Evolutionary conservation across 2,113 vertebrate genomes (phyloP).

Genomic region (Macquaria ambigua): DNA sequence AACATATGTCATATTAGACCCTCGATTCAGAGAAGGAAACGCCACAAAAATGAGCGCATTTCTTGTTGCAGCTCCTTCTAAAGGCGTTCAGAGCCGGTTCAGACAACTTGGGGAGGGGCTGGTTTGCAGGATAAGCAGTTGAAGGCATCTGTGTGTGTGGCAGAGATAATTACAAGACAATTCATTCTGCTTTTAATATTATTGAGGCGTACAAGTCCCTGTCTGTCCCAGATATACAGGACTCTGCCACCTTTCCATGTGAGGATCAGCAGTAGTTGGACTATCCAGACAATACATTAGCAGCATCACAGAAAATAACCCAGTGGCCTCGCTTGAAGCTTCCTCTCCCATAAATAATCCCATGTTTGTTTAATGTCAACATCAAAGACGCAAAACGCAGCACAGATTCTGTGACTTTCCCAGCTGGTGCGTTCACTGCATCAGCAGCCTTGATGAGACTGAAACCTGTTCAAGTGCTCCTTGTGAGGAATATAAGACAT

Average conservation of each 20-base stretch:
- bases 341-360: slow-evolving; percentile 13
- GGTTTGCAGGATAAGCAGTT: not conserved
- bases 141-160: not conserved
- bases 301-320: not conserved
- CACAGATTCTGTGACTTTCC: not conserved
- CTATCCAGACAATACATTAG: slow-evolving; percentile 22
- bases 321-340: not conserved
- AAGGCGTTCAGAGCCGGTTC: not conserved
- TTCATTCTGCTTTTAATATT: too few relatives aligned
- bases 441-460: too few relatives aligned
- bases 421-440: not conserved
- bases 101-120: not conserved
- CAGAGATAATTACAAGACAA: not conserved
- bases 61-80: not conserved
- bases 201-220: not conserved
- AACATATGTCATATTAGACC: not conserved
- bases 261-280: not conserved
- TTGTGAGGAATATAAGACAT: not conserved
- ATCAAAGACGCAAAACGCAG: not conserved
- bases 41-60: not conserved
- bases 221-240: not conserved
- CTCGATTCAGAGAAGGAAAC: not conserved
- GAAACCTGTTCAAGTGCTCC: not conserved
- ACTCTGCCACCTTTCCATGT: not conserved
- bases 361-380: slow-evolving; percentile 10